Percentiles rank a stretch among this genome's conserved stretches.
Evolutionary conservation across 1,140 invertebrate species (phyloP).

Genomic region (Diprion similis): DNA sequence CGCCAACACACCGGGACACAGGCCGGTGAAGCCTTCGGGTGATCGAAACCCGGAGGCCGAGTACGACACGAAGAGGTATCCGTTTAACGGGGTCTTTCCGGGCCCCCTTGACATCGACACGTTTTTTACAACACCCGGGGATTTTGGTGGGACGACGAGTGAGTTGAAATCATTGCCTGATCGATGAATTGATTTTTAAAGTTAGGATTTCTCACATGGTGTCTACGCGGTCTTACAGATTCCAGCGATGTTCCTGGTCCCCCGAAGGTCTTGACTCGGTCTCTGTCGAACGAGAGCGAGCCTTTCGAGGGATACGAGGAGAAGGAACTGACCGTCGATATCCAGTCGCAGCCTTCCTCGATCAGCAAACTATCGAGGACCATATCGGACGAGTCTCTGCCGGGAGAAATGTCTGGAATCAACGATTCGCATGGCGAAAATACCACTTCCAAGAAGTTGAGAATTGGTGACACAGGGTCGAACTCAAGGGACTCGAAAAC

Average conservation of each 20-base stretch:
- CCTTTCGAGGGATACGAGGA: constrained; percentile 46
- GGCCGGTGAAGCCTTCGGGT: constrained; percentile 5
- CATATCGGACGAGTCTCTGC: constrained; percentile 58
- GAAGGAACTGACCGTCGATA: constrained; percentile 36
- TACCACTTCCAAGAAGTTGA: neutral
- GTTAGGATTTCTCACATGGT: too few relatives aligned
- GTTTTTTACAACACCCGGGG: neutral
- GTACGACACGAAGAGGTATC: constrained; percentile 1
- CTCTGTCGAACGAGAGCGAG: constrained; percentile 49
- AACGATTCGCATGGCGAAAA: constrained; percentile 8
- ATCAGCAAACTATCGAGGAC: constrained; percentile 33
- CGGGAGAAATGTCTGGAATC: constrained; percentile 50
- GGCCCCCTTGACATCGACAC: neutral
- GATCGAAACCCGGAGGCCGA: constrained; percentile 17
- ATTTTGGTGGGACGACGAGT: constrained; percentile 4
- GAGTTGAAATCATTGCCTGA: neutral
- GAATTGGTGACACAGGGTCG: constrained; percentile 20
- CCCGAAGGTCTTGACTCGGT: constrained; percentile 30
- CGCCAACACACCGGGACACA: neutral
- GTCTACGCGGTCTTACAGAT: constrained; percentile 7
- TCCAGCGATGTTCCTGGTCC: constrained; percentile 15
- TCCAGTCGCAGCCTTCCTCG: constrained; percentile 10
- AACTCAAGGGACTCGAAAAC: constrained; percentile 34
- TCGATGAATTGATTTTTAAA: too few relatives aligned
- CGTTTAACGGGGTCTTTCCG: neutral